phyloP scores from a whole-genome alignment of 1,140 invertebrate genomes.

The Leptoteleia sp. region DNA sequence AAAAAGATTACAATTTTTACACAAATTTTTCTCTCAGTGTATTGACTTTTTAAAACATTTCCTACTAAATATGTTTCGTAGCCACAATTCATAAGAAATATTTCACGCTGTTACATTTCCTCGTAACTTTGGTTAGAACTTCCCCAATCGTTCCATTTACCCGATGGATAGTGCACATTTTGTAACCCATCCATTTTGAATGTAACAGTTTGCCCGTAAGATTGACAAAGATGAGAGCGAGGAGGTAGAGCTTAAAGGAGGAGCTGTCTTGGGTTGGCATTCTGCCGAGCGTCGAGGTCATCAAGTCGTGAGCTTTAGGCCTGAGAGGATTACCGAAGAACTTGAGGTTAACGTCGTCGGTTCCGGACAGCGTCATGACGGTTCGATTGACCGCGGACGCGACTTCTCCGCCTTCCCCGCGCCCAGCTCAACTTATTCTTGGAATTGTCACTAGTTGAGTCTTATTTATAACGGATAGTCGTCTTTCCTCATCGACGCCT shows the following conservation, averaged over 20 bases:
- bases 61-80: too few relatives aligned
- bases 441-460: constrained; percentile 49
- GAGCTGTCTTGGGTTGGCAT: constrained; percentile 60
- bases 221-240: constrained; percentile 24
- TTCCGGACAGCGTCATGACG: constrained; percentile 60
- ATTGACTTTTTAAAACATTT: too few relatives aligned
- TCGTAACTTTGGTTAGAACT: too few relatives aligned
- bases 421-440: constrained; percentile 49
- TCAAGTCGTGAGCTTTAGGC: constrained; percentile 66
- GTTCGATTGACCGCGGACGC: constrained; percentile 61
- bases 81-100: too few relatives aligned
- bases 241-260: constrained; percentile 49
- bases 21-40: too few relatives aligned
- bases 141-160: too few relatives aligned
- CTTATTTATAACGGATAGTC: constrained; percentile 61
- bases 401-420: constrained; percentile 18
- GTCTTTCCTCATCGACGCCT: too few relatives aligned
- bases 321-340: constrained; percentile 51
- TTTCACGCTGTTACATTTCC: too few relatives aligned
- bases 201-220: too few relatives aligned
- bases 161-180: too few relatives aligned
- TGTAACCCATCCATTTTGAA: too few relatives aligned
- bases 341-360: constrained; percentile 63
- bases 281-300: constrained; percentile 61
- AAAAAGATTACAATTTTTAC: too few relatives aligned